Percentiles rank a stretch among this genome's conserved stretches.
phyloP scores from a whole-genome alignment of 2,113 vertebrate genomes.

The Arothron firmamentum region DNA sequence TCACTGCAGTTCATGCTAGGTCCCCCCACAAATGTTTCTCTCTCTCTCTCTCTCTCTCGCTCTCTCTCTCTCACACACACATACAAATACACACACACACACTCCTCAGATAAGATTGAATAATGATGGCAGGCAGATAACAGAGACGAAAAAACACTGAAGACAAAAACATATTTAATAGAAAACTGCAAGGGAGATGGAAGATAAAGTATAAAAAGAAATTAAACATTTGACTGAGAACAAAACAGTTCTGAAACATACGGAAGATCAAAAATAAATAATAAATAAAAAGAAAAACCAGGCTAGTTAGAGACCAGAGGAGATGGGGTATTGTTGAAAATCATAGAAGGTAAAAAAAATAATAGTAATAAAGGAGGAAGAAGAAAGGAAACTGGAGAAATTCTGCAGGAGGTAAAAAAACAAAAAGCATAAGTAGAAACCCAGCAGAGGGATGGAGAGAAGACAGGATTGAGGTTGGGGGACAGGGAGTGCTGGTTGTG shows the following conservation, averaged over 20 bases:
- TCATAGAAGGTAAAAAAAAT: neutral
- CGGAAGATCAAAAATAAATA: neutral
- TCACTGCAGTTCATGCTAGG: no score
- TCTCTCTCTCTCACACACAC: no score
- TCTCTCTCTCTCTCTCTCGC: no score
- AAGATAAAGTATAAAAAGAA: neutral
- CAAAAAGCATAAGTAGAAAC: neutral
- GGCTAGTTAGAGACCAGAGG: slow-evolving; percentile 12
- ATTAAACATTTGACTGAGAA: neutral
- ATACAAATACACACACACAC: no score
- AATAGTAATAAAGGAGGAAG: slow-evolving; percentile 24
- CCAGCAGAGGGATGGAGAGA: slow-evolving; percentile 35
- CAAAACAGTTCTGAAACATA: slow-evolving; percentile 5
- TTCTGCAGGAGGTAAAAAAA: neutral
- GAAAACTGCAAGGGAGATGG: no score
- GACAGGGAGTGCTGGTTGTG: slow-evolving; percentile 48
- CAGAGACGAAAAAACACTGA: no score
- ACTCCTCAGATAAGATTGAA: neutral
- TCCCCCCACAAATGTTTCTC: no score
- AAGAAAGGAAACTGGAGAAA: slow-evolving; percentile 17
- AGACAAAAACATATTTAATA: no score
- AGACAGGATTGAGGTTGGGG: slow-evolving; percentile 38
- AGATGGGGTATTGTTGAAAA: slow-evolving; percentile 14
- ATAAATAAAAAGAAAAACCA: neutral
- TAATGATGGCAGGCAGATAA: neutral